A percentile compares a stretch with the other conserved stretches of the same genome.
phyloP scores from a whole-genome alignment of 2,797 vertebrate species.

The Rousettus madagascariensis region DNA sequence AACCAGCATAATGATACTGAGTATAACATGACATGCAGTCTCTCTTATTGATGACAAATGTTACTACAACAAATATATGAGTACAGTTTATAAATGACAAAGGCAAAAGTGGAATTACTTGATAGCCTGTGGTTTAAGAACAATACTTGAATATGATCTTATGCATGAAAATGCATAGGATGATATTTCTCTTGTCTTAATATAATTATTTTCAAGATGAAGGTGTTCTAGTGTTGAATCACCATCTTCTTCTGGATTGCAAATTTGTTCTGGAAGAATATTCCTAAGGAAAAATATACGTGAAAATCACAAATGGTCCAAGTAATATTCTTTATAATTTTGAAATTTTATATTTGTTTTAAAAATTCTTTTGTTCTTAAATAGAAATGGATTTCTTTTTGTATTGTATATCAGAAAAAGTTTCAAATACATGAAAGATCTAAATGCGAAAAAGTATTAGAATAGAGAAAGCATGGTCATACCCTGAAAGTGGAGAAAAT shows the following conservation, averaged over 20 bases:
- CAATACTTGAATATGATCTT: conserved; percentile 91
- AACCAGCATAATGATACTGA: background rate
- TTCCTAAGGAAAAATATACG: conserved; percentile 84
- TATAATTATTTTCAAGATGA: conserved; percentile 96
- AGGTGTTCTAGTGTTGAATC: conserved; percentile 92
- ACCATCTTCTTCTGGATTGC: conserved; percentile 85
- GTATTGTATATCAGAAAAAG: background rate
- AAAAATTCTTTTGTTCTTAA: background rate
- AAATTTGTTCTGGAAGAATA: conserved; percentile 91
- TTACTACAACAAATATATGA: conserved; percentile 38
- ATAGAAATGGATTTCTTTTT: background rate
- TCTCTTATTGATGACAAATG: conserved; percentile 10
- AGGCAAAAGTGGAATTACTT: conserved; percentile 78
- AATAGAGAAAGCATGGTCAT: background rate
- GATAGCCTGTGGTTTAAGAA: conserved; percentile 93
- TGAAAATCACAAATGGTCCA: conserved; percentile 22
- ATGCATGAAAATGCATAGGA: conserved; percentile 93
- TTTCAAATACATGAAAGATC: background rate
- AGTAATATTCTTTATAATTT: background rate
- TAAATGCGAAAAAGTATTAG: conserved; percentile 3
- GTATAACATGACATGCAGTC: background rate
- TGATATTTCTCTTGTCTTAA: conserved; percentile 90
- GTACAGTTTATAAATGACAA: conserved; percentile 40
- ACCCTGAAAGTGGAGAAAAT: background rate
- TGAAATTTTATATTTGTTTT: conserved; percentile 26